Evolutionary conservation across 2,888 invertebrate species (phyloP).

Genomic region (Bombyx huttoni): DNA sequence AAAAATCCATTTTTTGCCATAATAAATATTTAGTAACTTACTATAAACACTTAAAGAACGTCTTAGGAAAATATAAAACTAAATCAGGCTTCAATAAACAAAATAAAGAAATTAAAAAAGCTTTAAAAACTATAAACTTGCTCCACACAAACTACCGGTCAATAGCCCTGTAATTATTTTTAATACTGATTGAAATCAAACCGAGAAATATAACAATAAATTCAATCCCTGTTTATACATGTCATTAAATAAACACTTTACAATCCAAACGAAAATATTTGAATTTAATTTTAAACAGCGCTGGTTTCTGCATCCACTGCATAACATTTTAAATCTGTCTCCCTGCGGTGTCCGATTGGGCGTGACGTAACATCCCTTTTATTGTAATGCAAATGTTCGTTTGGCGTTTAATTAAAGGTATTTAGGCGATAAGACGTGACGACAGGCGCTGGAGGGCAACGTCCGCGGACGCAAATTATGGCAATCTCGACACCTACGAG

Average conservation of each 20-base stretch:
- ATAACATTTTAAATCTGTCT: slow-evolving; percentile 9
- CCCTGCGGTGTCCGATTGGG: slow-evolving; percentile 23
- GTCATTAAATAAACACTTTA: not conserved
- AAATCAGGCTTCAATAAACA: not conserved
- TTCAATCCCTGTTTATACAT: not conserved
- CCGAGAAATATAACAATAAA: not conserved
- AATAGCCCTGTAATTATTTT: not conserved
- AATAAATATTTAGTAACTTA: too few relatives aligned
- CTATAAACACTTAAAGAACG: too few relatives aligned
- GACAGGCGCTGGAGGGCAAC: slow-evolving; percentile 58
- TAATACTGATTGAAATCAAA: not conserved
- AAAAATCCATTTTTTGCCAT: too few relatives aligned
- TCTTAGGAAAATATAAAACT: not conserved
- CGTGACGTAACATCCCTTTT: slow-evolving; percentile 28
- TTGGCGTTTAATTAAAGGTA: slow-evolving; percentile 41
- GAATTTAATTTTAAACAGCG: not conserved
- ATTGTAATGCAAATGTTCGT: slow-evolving; percentile 45
- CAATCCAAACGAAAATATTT: not conserved
- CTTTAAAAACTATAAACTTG: not conserved
- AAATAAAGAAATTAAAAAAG: not conserved
- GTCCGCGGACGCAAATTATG: slow-evolving; percentile 61
- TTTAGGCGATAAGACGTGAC: slow-evolving; percentile 63
- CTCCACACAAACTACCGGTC: not conserved
- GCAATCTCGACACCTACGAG: slow-evolving; percentile 71
- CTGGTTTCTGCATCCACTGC: not conserved